Percentiles rank a stretch among this genome's conserved stretches.
These are phyloP conservation scores for Salarias fasciatus DNA, from an alignment of 2,797 vertebrate genomes.

Conservation along the genomic window DNA sequence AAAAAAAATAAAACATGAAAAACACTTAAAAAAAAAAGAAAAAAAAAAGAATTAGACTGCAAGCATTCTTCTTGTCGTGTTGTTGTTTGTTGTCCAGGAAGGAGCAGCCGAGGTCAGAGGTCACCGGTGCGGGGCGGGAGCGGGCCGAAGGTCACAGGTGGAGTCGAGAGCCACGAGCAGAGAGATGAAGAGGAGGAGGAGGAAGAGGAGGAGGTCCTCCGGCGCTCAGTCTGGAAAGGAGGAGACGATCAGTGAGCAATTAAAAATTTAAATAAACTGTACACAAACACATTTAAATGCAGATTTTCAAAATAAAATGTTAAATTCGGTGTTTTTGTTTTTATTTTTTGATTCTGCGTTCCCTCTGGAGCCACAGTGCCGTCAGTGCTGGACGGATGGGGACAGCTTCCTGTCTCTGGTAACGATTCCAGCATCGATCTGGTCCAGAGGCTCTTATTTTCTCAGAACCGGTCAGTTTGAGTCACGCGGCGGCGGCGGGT, in stretches of 20 bases:
- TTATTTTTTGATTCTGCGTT: no score
- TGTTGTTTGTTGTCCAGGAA: constrained; percentile 49
- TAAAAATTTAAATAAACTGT: no score
- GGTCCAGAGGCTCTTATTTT: no score
- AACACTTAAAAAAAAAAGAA: constrained; percentile 25
- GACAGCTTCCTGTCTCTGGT: no score
- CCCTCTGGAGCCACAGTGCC: no score
- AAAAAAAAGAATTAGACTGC: constrained; percentile 44
- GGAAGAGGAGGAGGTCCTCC: constrained; percentile 26
- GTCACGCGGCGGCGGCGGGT: no score
- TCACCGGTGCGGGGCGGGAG: constrained; percentile 18
- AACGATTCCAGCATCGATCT: no score
- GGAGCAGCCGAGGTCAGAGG: constrained; percentile 58
- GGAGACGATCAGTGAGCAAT: background rate
- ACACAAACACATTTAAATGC: no score
- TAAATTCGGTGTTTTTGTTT: no score
- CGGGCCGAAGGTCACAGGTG: constrained; percentile 49
- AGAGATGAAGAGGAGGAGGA: constrained; percentile 50
- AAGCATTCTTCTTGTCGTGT: constrained; percentile 52
- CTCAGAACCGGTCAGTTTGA: no score
- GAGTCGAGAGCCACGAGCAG: constrained; percentile 44
- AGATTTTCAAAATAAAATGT: no score
- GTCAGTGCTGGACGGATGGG: no score
- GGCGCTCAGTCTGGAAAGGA: constrained; percentile 58
- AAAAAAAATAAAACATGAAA: constrained; percentile 51